Evolutionary conservation across 2,888 invertebrate genomes (phyloP).

Genomic region (Andrena marginata): DNA sequence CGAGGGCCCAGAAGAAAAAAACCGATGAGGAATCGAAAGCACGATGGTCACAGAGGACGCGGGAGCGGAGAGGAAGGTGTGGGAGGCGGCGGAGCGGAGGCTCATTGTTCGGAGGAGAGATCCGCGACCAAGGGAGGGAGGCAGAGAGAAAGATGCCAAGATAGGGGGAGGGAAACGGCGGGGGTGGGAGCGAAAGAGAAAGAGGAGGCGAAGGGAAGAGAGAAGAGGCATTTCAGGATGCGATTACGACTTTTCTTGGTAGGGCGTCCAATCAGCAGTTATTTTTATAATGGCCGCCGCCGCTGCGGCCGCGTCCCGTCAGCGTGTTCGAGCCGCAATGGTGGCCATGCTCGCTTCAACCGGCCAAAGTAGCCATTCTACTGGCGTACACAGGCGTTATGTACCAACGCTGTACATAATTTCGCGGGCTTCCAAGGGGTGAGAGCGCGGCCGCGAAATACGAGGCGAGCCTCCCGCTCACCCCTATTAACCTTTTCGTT

Average conservation of each 20-base stretch:
- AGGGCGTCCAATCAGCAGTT: constrained; percentile 85
- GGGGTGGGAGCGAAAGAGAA: constrained; percentile 24
- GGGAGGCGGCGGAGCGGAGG: constrained; percentile 8
- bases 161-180: constrained; percentile 36
- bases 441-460: constrained; percentile 13
- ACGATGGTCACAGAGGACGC: not conserved
- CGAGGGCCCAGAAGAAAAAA: not conserved
- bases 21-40: not conserved
- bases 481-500: constrained; percentile 1
- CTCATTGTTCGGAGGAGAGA: constrained; percentile 47
- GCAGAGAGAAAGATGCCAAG: constrained; percentile 34
- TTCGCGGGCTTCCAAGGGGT: constrained; percentile 28
- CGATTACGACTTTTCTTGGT: constrained; percentile 85
- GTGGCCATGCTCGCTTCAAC: constrained; percentile 74
- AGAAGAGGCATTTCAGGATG: constrained; percentile 79
- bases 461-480: constrained; percentile 21
- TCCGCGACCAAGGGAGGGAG: constrained; percentile 15
- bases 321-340: constrained; percentile 56
- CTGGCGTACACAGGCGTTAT: constrained; percentile 61
- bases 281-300: constrained; percentile 84
- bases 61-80: not conserved
- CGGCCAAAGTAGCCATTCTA: constrained; percentile 77
- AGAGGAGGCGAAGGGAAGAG: constrained; percentile 44
- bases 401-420: constrained; percentile 59
- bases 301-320: constrained; percentile 68